Percentiles rank a stretch among this genome's conserved stretches.
These are phyloP conservation scores for Amblyjoppa proteus DNA, from an alignment of 2,888 invertebrate species.

Conservation along the genomic window DNA sequence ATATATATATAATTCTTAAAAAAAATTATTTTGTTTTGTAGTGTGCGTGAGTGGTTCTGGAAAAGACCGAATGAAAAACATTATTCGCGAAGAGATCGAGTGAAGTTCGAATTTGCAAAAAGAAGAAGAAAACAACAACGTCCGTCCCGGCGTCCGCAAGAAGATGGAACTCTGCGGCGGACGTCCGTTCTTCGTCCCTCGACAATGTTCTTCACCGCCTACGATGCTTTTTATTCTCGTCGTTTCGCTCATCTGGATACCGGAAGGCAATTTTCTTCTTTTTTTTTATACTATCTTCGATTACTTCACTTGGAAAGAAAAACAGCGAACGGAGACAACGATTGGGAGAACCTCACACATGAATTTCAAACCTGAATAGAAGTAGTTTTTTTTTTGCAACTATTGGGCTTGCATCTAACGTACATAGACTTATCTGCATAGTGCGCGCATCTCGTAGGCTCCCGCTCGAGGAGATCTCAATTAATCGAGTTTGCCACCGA, in stretches of 20 bases:
- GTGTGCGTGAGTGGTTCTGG: background rate
- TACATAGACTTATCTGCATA: slow-evolving; percentile 50
- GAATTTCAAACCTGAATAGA: too few species aligned
- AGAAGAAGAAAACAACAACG: background rate
- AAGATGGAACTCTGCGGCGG: slow-evolving; percentile 57
- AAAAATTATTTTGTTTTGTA: too few species aligned
- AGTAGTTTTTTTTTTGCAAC: background rate
- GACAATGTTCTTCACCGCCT: background rate
- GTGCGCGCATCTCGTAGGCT: slow-evolving; percentile 25
- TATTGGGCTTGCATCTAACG: background rate
- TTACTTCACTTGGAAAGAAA: background rate
- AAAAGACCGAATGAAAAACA: background rate
- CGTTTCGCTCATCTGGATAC: slow-evolving; percentile 50
- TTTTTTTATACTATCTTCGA: background rate
- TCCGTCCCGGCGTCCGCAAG: slow-evolving; percentile 39
- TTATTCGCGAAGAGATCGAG: slow-evolving; percentile 1
- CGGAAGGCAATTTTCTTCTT: slow-evolving; percentile 57
- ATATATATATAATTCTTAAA: too few species aligned
- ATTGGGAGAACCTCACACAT: background rate
- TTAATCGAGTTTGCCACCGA: slow-evolving; percentile 63
- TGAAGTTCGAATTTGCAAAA: background rate
- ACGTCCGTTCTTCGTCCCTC: slow-evolving; percentile 36
- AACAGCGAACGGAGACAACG: background rate
- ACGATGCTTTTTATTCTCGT: slow-evolving; percentile 31
- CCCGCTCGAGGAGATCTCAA: slow-evolving; percentile 51